phyloP scores from a whole-genome alignment of 2,888 invertebrate genomes.

The Ormyrus nitidulus region DNA sequence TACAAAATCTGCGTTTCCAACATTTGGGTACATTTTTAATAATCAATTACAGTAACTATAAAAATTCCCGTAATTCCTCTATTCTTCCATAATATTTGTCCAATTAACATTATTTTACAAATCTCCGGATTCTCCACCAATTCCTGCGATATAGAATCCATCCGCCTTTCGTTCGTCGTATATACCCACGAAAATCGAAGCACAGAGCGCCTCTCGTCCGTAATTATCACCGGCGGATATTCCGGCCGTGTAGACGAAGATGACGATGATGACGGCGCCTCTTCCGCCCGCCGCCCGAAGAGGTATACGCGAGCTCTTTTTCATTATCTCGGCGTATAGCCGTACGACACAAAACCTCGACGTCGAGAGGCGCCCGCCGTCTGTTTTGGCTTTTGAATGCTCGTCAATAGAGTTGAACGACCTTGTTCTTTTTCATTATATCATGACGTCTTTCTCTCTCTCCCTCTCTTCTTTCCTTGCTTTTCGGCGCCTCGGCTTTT shows the following conservation, averaged over 20 bases:
- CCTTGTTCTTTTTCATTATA: constrained; percentile 7
- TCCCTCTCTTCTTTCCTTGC: neutral
- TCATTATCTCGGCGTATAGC: constrained; percentile 22
- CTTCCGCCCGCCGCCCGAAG: constrained; percentile 29
- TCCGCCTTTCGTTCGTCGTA: neutral
- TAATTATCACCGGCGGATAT: constrained; percentile 37
- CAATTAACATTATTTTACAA: too few species aligned
- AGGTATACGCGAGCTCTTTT: neutral
- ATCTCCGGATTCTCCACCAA: too few species aligned
- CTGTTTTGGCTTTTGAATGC: constrained; percentile 8
- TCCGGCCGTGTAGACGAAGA: constrained; percentile 43
- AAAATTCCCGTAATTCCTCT: too few species aligned
- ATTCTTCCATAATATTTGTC: too few species aligned
- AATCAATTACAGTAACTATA: too few species aligned
- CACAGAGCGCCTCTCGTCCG: neutral
- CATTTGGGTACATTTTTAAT: too few species aligned
- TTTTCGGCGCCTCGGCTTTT: neutral
- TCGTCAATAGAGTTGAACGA: constrained; percentile 41
- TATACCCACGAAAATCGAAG: neutral
- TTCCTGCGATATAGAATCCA: too few species aligned
- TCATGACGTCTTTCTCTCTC: neutral
- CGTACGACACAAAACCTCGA: constrained; percentile 20
- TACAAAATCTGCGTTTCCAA: too few species aligned
- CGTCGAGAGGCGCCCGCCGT: neutral
- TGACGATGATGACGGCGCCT: constrained; percentile 43